Evolutionary conservation across 2,888 invertebrate species (phyloP).

Genomic region (Cryptocephalus primarius): DNA sequence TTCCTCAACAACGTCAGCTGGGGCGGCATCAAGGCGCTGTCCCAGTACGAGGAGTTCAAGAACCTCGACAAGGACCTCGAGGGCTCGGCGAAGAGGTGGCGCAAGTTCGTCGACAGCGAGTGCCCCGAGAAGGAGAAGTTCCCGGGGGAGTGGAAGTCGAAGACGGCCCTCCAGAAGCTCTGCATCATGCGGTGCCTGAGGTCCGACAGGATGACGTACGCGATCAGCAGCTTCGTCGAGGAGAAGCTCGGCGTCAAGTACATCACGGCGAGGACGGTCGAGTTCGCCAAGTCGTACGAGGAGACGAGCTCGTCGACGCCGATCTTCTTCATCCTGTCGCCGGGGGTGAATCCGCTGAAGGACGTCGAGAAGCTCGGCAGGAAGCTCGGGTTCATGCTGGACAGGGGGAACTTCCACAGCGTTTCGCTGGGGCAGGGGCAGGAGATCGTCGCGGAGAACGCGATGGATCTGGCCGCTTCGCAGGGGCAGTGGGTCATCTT

Average conservation of each 20-base stretch:
- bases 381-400: constrained; percentile 66
- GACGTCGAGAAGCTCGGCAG: constrained; percentile 83
- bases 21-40: constrained; percentile 82
- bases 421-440: constrained; percentile 93
- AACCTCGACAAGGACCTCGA: constrained; percentile 86
- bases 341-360: constrained; percentile 90
- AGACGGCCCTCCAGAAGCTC: constrained; percentile 69
- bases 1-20: constrained; percentile 72
- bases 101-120: constrained; percentile 84
- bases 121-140: constrained; percentile 88
- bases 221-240: constrained; percentile 77
- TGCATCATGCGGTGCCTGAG: constrained; percentile 88
- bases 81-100: constrained; percentile 85
- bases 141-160: constrained; percentile 94
- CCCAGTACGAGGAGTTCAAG: constrained; percentile 66
- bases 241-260: constrained; percentile 79
- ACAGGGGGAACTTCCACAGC: constrained; percentile 79
- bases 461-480: constrained; percentile 64
- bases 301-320: constrained; percentile 79
- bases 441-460: constrained; percentile 81
- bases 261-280: constrained; percentile 65
- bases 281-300: constrained; percentile 74
- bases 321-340: constrained; percentile 87
- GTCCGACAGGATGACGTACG: constrained; percentile 92
- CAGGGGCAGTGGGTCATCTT: constrained; percentile 89